Base-by-base conservation (phyloP, 2,888 invertebrate genomes). In the Noctua janthina region DNA sequence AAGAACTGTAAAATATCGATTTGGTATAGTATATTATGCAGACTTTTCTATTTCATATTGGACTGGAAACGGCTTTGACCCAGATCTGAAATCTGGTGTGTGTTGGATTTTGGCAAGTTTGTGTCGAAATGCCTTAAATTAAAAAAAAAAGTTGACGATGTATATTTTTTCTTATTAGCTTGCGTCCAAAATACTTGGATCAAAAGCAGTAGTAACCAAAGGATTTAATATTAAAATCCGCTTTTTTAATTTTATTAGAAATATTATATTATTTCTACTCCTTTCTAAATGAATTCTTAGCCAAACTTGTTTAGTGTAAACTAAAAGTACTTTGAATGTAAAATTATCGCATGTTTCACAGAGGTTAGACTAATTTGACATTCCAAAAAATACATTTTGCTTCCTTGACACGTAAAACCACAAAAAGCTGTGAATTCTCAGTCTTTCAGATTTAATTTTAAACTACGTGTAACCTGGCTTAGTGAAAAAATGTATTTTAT, bases 161-260 rank as follows among this genome's bases (percentile, higher is more conserved):
- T 87, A 88, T 82, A 82, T 78, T 86, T 82, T 70, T 76, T 69
- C 29, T 54, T 75, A 49, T 74, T 56, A 59, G 75, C 70, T 78
- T 79, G 66, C 68, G 11, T 80, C 72, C 72, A 71, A 56, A 74
- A 68, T 71, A 75, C 39, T 75, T 88, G 76, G 79, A 72, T 75
- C 43, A 46, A 46, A 75, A 79, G 86, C 80, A 72, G 67, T 68
- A 83, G 72, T 78, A 86, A 86, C 88, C 87, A 87, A 87, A 87
- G 86, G 88, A 78, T 88, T 88, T 78, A 81, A 83, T 83, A 74
- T 76, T 71, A 76, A 86, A 86, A 83, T 87, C 88, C 79, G 59
- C 49, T 71, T 74, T 72, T 74, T 72, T 17, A 29, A 56, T 56
- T 74, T 64, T 74, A 67, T 54, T 20, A 72, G 64, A 66, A 20